These are phyloP conservation scores for Dasyurus viverrinus DNA, from an alignment of 2,113 vertebrate genomes.

Conservation along the genomic window DNA sequence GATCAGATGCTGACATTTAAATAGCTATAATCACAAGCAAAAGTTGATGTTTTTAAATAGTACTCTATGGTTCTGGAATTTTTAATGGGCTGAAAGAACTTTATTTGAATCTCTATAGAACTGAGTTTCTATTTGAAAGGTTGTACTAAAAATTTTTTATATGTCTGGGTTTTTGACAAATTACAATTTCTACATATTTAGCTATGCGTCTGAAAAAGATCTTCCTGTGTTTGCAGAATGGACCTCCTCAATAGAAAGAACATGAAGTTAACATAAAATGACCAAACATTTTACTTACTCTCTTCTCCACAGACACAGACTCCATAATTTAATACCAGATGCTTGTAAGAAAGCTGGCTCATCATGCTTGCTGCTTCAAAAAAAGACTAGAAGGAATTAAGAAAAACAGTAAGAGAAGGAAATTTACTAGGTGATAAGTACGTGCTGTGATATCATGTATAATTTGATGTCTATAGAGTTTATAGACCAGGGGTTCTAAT, in stretches of 20 bases:
- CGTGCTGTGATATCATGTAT: neutral
- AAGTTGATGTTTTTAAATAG: conserved; percentile 9
- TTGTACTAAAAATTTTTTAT: conserved; percentile 3
- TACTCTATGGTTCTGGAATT: neutral
- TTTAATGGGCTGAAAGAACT: conserved; percentile 3
- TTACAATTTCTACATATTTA: conserved; percentile 34
- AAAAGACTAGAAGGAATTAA: conserved; percentile 90
- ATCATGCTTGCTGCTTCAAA: conserved; percentile 99
- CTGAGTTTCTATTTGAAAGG: conserved; percentile 32
- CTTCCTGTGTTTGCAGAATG: conserved; percentile 28
- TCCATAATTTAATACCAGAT: conserved; percentile 96
- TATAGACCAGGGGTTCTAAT: conserved; percentile 17
- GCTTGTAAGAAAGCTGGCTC: conserved; percentile 98
- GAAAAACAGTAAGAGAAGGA: conserved; percentile 57
- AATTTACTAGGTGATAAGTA: neutral
- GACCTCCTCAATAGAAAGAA: neutral
- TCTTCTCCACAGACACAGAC: conserved; percentile 97
- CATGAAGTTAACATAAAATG: conserved; percentile 40
- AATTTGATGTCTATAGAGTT: neutral
- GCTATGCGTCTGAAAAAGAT: conserved; percentile 33
- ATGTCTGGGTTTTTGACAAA: conserved; percentile 30
- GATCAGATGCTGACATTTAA: neutral
- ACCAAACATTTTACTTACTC: conserved; percentile 88
- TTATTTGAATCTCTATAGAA: conserved; percentile 48
- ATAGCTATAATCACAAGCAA: conserved; percentile 23